These are phyloP conservation scores for Phenacoccus solenopsis DNA, from an alignment of 1,140 invertebrate species.

Conservation along the genomic window DNA sequence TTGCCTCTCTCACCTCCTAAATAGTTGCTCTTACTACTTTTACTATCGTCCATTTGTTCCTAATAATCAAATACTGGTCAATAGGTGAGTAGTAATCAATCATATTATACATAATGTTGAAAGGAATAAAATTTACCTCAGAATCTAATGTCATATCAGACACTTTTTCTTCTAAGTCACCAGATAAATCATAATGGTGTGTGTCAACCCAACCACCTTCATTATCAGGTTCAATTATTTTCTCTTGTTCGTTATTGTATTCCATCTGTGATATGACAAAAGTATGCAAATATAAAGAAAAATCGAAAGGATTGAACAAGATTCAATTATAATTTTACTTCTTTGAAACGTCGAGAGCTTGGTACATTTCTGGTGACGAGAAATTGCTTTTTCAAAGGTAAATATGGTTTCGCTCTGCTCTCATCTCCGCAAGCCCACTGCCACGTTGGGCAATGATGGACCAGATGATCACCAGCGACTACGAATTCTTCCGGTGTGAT, in stretches of 20 bases:
- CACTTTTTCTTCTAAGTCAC: conserved; percentile 56
- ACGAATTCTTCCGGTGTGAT: conserved; percentile 95
- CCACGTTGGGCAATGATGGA: conserved; percentile 99
- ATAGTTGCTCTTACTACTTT: too few species aligned
- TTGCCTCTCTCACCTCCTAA: too few species aligned
- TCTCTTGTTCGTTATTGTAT: conserved; percentile 75
- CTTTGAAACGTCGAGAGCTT: conserved; percentile 83
- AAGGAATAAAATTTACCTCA: background rate
- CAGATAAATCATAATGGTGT: conserved; percentile 61
- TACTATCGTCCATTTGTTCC: too few species aligned
- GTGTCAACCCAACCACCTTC: conserved; percentile 98
- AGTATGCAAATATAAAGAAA: background rate
- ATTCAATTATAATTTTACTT: conserved; percentile 41
- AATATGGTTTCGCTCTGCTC: conserved; percentile 67
- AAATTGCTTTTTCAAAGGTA: conserved; percentile 94
- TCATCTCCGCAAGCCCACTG: conserved; percentile 91
- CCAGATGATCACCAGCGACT: conserved; percentile 92
- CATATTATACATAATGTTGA: too few species aligned
- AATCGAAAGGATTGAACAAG: background rate
- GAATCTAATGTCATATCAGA: conserved; percentile 49
- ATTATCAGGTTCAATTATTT: conserved; percentile 73
- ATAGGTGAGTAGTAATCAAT: too few species aligned
- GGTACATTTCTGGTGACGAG: conserved; percentile 93
- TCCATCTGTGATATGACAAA: conserved; percentile 54
- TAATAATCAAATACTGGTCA: too few species aligned